A percentile compares a stretch with the other conserved stretches of the same genome.
Evolutionary conservation across 2,797 vertebrate genomes (phyloP).

Genomic region (Thunnus albacares): DNA sequence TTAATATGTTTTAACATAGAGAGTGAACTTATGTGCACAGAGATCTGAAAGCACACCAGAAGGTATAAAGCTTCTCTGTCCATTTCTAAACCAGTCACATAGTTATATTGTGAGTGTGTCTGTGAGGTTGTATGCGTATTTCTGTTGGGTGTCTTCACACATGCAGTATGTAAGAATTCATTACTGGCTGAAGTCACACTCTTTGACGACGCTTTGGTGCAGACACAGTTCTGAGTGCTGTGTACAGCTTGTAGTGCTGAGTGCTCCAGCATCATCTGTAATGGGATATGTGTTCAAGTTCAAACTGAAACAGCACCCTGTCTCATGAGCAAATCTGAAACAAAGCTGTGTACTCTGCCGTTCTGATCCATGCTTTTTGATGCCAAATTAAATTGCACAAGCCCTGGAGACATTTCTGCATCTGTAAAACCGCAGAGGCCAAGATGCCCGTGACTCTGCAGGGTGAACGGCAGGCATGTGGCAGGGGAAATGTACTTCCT

Average conservation of each 20-base stretch:
- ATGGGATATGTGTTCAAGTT: conserved; percentile 60
- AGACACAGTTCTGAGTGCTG: conserved; percentile 22
- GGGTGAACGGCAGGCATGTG: conserved; percentile 63
- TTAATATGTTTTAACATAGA: not conserved
- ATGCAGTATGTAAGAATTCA: conserved; percentile 32
- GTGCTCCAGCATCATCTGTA: conserved; percentile 52
- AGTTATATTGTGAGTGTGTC: not conserved
- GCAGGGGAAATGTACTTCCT: conserved; percentile 63
- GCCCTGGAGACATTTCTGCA: conserved; percentile 56
- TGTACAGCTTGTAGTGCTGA: conserved; percentile 42
- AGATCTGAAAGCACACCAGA: not conserved
- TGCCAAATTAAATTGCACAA: conserved; percentile 69
- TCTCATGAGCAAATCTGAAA: conserved; percentile 66
- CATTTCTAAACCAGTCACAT: conserved; percentile 7
- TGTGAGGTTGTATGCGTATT: conserved; percentile 3
- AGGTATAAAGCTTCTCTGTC: conserved; percentile 2
- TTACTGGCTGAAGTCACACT: conserved; percentile 33
- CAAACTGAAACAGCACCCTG: conserved; percentile 48
- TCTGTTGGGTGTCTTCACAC: conserved; percentile 6
- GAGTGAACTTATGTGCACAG: not conserved
- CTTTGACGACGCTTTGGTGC: conserved; percentile 25
- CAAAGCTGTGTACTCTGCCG: conserved; percentile 56
- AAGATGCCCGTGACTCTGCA: conserved; percentile 54
- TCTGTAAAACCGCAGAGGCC: conserved; percentile 63
- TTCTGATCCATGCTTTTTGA: conserved; percentile 65